These are phyloP conservation scores for Patella vulgata DNA, from an alignment of 1,140 invertebrate genomes.

Conservation along the genomic window DNA sequence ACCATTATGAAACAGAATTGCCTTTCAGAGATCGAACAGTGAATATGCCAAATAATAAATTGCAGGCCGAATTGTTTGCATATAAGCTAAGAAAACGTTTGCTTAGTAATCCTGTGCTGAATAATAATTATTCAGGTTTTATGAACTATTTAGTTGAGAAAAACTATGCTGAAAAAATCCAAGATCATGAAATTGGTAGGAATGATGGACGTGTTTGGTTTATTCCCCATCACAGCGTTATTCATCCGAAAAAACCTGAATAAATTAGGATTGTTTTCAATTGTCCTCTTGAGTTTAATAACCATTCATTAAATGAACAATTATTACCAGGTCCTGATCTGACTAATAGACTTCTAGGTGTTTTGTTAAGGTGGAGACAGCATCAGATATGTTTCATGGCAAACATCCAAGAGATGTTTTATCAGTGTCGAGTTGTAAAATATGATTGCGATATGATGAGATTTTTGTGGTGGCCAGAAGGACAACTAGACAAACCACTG, in stretches of 20 bases:
- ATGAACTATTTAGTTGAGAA: constrained; percentile 10
- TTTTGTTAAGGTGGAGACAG: constrained; percentile 47
- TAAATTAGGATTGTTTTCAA: no score
- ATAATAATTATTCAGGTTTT: neutral
- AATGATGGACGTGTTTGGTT: no score
- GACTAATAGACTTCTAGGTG: constrained; percentile 35
- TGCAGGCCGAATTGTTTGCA: constrained; percentile 14
- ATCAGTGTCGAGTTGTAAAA: constrained; percentile 31
- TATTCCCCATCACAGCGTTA: constrained; percentile 42
- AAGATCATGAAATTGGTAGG: constrained; percentile 4
- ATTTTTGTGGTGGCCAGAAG: constrained; percentile 39
- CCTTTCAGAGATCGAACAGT: no score
- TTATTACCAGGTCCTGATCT: constrained; percentile 46
- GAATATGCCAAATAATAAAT: constrained; percentile 12
- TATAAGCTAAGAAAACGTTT: no score
- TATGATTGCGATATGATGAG: constrained; percentile 25
- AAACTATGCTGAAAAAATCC: constrained; percentile 22
- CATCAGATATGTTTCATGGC: constrained; percentile 35
- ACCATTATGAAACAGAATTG: constrained; percentile 13
- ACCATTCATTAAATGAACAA: constrained; percentile 41
- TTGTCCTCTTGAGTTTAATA: constrained; percentile 31
- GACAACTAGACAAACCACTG: constrained; percentile 4
- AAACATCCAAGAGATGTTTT: constrained; percentile 51
- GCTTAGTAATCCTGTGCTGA: constrained; percentile 3
- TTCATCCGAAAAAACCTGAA: no score